A percentile compares a stretch with the other conserved stretches of the same genome.
Evolutionary conservation across 2,113 vertebrate genomes (phyloP).

Genomic region (Isurus oxyrinchus): DNA sequence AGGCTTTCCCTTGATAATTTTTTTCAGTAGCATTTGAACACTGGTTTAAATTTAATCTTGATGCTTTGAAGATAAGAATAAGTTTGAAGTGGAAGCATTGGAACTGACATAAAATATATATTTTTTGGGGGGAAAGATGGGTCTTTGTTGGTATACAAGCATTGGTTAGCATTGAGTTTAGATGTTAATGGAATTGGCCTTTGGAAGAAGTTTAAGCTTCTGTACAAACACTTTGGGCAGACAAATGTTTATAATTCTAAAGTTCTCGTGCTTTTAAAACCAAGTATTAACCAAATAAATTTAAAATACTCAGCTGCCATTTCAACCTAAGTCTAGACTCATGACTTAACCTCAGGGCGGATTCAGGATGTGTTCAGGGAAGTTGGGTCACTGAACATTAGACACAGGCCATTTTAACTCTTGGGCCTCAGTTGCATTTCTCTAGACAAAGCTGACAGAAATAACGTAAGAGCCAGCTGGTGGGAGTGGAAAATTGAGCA

Average conservation of each 20-base stretch:
- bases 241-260: background rate
- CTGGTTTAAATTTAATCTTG: too few species aligned
- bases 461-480: background rate
- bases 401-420: background rate
- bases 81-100: too few species aligned
- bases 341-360: background rate
- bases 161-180: background rate
- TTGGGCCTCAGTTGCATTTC: background rate
- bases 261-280: background rate
- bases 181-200: background rate
- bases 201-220: background rate
- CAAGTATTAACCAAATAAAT: background rate
- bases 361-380: background rate
- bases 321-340: background rate
- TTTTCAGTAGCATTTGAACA: too few species aligned
- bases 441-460: background rate
- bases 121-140: background rate
- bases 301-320: background rate
- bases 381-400: background rate
- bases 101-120: too few species aligned
- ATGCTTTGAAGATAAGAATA: too few species aligned
- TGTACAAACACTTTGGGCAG: background rate
- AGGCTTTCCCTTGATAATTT: too few species aligned
- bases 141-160: background rate
- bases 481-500: background rate